Percentiles rank a stretch among this genome's conserved stretches.
These are phyloP conservation scores for Nymphicus hollandicus DNA, from an alignment of 2,113 vertebrate species.

Conservation along the genomic window DNA sequence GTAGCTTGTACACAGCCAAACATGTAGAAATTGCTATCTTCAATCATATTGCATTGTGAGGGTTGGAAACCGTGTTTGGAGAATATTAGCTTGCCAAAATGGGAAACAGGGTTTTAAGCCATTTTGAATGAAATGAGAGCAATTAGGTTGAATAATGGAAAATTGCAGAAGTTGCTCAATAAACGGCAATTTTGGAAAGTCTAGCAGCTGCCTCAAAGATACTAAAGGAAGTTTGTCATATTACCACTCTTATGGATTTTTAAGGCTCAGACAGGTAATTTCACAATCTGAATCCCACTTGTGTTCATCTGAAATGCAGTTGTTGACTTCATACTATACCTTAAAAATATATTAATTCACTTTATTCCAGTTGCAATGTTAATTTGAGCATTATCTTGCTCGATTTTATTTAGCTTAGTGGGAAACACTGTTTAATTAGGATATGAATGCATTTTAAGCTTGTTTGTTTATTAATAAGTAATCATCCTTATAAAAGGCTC, in stretches of 20 bases:
- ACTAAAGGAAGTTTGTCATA: neutral
- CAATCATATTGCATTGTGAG: neutral
- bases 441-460: neutral
- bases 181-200: neutral
- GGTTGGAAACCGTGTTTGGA: neutral
- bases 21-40: neutral
- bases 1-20: neutral
- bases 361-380: neutral
- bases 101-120: neutral
- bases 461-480: neutral
- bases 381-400: neutral
- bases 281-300: neutral
- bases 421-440: neutral
- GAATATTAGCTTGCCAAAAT: neutral
- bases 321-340: neutral
- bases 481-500: neutral
- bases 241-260: neutral
- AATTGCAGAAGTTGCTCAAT: neutral
- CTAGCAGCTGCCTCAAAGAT: neutral
- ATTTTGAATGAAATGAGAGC: neutral
- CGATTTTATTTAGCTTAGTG: neutral
- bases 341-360: neutral
- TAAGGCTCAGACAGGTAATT: neutral
- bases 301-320: neutral
- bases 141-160: slow-evolving; percentile 29